phyloP scores from a whole-genome alignment of 2,888 invertebrate species.

The Lepas anatifera region DNA sequence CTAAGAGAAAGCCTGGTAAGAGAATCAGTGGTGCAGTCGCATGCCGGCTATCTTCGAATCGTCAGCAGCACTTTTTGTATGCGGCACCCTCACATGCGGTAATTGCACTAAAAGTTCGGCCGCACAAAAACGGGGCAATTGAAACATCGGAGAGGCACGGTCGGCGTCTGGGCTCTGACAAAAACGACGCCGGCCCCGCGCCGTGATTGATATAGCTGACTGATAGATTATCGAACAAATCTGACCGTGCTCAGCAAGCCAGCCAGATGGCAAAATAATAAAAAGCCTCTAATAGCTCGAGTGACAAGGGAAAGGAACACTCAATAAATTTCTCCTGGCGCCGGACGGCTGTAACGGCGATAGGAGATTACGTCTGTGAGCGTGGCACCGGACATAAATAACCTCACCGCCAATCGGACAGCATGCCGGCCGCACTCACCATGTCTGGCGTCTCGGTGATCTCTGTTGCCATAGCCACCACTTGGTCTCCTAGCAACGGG shows the following conservation, averaged over 20 bases:
- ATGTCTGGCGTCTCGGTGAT: constrained; percentile 4
- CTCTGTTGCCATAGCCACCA: not conserved
- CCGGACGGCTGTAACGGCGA: not conserved
- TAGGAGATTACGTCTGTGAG: not conserved
- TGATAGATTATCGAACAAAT: constrained; percentile 11
- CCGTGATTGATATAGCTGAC: not conserved
- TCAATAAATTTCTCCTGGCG: not conserved
- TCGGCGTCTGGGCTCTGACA: not conserved
- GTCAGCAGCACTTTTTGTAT: not conserved
- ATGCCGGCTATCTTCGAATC: not conserved
- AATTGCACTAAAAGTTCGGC: constrained; percentile 9
- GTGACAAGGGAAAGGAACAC: constrained; percentile 11
- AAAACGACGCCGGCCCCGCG: not conserved
- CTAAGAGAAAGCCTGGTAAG: no score
- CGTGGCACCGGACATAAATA: not conserved
- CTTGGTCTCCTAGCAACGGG: constrained; percentile 7
- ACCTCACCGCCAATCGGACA: not conserved
- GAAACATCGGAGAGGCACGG: constrained; percentile 8
- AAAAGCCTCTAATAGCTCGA: constrained; percentile 6
- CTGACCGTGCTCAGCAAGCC: not conserved
- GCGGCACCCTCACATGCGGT: constrained; percentile 11
- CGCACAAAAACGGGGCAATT: not conserved
- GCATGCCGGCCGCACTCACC: not conserved
- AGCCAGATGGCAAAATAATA: constrained; percentile 8
- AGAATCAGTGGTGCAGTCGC: not conserved